Conservation (phyloP, 2,113 vertebrate species). For the Pontoporia blainvillei region DNA sequence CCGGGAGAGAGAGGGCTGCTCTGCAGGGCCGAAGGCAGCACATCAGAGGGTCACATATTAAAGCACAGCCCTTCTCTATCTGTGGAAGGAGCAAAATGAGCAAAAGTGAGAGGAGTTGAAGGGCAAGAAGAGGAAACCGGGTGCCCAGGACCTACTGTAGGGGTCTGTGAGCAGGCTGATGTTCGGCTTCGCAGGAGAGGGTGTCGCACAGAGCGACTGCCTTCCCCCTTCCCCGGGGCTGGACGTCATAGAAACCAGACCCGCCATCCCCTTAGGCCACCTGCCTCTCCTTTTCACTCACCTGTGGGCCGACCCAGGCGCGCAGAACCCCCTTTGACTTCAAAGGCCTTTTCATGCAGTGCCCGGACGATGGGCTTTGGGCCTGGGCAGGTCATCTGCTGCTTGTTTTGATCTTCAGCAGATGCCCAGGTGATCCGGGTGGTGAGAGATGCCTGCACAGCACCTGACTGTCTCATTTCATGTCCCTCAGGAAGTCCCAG, state of each 20-base stretch:
- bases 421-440: not conserved
- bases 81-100: not conserved
- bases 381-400: not conserved
- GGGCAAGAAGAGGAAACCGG: not conserved
- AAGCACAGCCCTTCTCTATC: not conserved
- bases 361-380: not conserved
- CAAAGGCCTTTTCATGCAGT: not conserved
- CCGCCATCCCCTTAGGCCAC: not conserved
- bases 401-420: not conserved
- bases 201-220: not conserved
- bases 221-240: no score
- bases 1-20: not conserved
- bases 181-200: not conserved
- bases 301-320: not conserved
- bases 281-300: not conserved
- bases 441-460: accelerated
- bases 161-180: not conserved
- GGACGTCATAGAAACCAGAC: not conserved
- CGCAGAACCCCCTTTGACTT: slow-evolving; percentile 41
- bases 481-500: accelerated
- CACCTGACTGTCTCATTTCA: not conserved
- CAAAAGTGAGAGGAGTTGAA: not conserved
- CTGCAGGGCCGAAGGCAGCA: not conserved
- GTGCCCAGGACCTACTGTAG: not conserved
- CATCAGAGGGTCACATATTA: accelerated